Evolutionary conservation across 37 sponge, comb jelly and placozoan genomes (phyloP).

Genomic region (Cladorhizidae sp.): DNA sequence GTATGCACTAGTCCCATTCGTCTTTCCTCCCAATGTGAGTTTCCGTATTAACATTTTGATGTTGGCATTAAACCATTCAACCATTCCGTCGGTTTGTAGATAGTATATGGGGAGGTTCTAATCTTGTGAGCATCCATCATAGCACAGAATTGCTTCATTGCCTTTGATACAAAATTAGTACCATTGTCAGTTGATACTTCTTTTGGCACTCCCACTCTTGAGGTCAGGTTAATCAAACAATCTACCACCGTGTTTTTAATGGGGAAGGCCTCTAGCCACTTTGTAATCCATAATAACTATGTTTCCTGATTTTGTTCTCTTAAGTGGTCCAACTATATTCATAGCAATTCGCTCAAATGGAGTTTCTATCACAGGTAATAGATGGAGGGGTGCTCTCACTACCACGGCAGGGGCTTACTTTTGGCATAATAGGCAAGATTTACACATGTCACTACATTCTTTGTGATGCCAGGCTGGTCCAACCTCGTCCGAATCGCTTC

Average conservation of each 20-base stretch:
- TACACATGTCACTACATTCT: slow-evolving; percentile 47
- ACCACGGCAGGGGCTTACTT: slow-evolving; percentile 2
- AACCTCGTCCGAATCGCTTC: too few relatives aligned
- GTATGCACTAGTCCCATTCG: slow-evolving; percentile 52
- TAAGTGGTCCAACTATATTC: slow-evolving; percentile 67
- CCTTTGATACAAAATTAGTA: slow-evolving; percentile 38
- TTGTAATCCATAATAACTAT: slow-evolving; percentile 54
- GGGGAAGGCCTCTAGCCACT: slow-evolving; percentile 65
- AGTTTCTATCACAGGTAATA: slow-evolving; percentile 40
- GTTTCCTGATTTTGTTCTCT: slow-evolving; percentile 34
- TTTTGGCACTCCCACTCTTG: slow-evolving; percentile 49
- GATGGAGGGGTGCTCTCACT: slow-evolving; percentile 45
- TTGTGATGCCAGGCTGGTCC: slow-evolving; percentile 43
- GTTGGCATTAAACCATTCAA: slow-evolving; percentile 46
- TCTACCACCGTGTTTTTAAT: slow-evolving; percentile 53
- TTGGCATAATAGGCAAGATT: slow-evolving; percentile 47
- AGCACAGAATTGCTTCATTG: slow-evolving; percentile 31
- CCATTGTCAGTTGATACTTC: slow-evolving; percentile 66
- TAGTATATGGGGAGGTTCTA: slow-evolving; percentile 39
- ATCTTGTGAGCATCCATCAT: slow-evolving; percentile 17
- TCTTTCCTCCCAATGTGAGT: background rate
- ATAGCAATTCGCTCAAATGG: slow-evolving; percentile 69
- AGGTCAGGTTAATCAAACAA: slow-evolving; percentile 31
- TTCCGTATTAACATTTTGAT: slow-evolving; percentile 38
- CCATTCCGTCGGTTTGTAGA: slow-evolving; percentile 44